Conservation (phyloP, 1,140 invertebrate species). For the Camponotus pennsylvanicus region DNA sequence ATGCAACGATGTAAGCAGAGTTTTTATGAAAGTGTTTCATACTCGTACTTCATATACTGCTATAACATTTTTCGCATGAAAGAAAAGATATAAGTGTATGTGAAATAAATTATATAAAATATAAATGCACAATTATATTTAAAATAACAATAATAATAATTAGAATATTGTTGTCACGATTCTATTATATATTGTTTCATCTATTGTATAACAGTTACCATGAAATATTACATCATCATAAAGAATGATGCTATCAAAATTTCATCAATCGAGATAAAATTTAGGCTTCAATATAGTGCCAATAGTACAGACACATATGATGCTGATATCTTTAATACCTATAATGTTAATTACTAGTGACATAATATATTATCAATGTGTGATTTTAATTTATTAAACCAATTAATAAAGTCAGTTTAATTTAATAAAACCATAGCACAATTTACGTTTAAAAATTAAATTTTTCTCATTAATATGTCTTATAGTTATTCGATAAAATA, state of each 20-base stretch:
- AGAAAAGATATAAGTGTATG: background rate
- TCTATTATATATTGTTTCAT: background rate
- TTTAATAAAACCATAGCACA: background rate
- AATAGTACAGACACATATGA: conserved; percentile 43
- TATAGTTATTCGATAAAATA: background rate
- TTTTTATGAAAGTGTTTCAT: background rate
- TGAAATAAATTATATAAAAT: background rate
- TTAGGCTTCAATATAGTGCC: conserved; percentile 12
- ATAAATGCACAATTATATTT: background rate
- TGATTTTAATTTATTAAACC: background rate
- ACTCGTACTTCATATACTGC: background rate
- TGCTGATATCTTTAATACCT: conserved; percentile 35
- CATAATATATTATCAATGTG: background rate
- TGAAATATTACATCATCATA: background rate
- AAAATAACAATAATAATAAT: conserved; percentile 9
- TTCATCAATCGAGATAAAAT: background rate
- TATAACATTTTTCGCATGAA: background rate
- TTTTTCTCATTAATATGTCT: background rate
- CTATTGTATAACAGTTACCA: background rate
- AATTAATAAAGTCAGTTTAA: background rate
- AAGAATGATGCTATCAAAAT: background rate
- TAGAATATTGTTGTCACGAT: background rate
- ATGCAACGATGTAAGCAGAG: background rate
- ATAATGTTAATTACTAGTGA: background rate
- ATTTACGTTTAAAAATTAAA: background rate